Percentiles rank a stretch among this genome's conserved stretches.
These are phyloP conservation scores for Geodia barretti DNA, from an alignment of 37 sponge, comb jelly and placozoan species.

Conservation along the genomic window DNA sequence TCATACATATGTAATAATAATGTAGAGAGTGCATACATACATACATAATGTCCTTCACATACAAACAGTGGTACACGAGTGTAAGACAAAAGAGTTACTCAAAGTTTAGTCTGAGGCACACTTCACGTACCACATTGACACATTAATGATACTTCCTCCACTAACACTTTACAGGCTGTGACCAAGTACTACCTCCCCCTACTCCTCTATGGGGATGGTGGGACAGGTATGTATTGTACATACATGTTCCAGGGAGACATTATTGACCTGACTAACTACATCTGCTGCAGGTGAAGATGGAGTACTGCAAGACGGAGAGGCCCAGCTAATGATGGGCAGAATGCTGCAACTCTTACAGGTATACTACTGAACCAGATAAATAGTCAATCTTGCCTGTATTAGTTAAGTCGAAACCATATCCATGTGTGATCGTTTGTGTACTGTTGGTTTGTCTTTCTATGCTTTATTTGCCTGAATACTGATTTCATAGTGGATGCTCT, in stretches of 20 bases:
- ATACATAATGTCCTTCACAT: neutral
- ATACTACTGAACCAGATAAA: too few species aligned
- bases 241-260: neutral
- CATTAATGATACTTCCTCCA: too few species aligned
- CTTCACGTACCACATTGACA: too few species aligned
- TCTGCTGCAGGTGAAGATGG: too few species aligned
- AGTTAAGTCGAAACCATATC: constrained; percentile 26
- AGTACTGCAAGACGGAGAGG: constrained; percentile 82
- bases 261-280: neutral
- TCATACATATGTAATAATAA: neutral
- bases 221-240: constrained; percentile 31
- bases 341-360: constrained; percentile 86
- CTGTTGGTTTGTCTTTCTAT: too few species aligned
- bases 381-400: too few species aligned
- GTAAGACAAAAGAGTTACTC: too few species aligned
- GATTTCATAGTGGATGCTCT: neutral
- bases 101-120: too few species aligned
- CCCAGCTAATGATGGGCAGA: constrained; percentile 91
- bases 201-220: constrained; percentile 91
- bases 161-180: constrained; percentile 56
- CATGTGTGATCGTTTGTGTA: too few species aligned
- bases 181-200: constrained; percentile 83
- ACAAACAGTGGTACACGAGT: too few species aligned
- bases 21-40: neutral
- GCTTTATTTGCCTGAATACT: neutral